phyloP scores from a whole-genome alignment of 37 sponge, comb jelly and placozoan species.

The Theonella swinhoei region DNA sequence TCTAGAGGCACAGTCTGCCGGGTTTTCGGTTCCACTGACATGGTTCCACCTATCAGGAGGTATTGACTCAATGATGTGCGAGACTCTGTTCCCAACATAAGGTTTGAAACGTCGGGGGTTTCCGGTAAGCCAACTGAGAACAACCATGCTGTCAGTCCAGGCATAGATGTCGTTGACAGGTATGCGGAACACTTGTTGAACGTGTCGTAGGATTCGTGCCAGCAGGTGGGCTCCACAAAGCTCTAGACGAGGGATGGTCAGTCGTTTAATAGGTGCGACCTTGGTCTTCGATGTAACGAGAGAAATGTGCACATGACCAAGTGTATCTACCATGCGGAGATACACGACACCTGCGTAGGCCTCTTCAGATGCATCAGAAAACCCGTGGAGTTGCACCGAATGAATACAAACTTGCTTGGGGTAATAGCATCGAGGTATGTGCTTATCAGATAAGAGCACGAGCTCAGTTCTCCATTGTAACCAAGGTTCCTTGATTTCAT shows the following conservation, averaged over 20 bases:
- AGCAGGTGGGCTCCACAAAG: constrained; percentile 40
- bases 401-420: constrained; percentile 23
- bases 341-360: constrained; percentile 32
- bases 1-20: constrained; percentile 45
- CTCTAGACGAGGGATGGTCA: constrained; percentile 24
- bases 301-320: not conserved
- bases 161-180: not conserved
- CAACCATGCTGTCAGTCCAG: constrained; percentile 33
- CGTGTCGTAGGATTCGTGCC: constrained; percentile 1
- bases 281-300: constrained; percentile 39
- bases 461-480: constrained; percentile 23
- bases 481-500: constrained; percentile 1
- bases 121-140: constrained; percentile 24
- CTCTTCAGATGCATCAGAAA: constrained; percentile 19
- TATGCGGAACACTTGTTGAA: not conserved
- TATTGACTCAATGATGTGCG: constrained; percentile 7
- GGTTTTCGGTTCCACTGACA: constrained; percentile 15
- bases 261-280: constrained; percentile 32
- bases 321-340: constrained; percentile 16
- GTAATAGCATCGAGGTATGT: constrained; percentile 28
- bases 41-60: constrained; percentile 21
- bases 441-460: not conserved
- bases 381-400: constrained; percentile 25
- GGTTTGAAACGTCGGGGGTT: constrained; percentile 24
- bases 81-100: constrained; percentile 40